Evolutionary conservation across 1,140 invertebrate genomes (phyloP).

Genomic region (Akabosia matsudoensis): DNA sequence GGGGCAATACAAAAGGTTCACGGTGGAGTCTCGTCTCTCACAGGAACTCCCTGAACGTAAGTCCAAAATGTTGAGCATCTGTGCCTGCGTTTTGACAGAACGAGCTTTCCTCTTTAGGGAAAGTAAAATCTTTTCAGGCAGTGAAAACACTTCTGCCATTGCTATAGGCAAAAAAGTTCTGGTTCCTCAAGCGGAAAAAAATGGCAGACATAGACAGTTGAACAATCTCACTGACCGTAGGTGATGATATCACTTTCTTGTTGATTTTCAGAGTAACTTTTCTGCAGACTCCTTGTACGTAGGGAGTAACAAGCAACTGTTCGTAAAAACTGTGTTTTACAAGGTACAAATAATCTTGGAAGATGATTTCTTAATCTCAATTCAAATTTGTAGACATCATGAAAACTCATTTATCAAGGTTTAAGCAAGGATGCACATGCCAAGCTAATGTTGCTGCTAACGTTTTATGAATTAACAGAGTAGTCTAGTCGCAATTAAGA

Average conservation of each 20-base stretch:
- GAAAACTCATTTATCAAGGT: too few relatives aligned
- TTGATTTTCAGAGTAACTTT: slow-evolving; percentile 61
- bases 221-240: background rate
- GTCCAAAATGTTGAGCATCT: slow-evolving; percentile 11
- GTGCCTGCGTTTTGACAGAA: too few relatives aligned
- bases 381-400: background rate
- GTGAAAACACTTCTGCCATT: too few relatives aligned
- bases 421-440: background rate
- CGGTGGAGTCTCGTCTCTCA: slow-evolving; percentile 26
- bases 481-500: slow-evolving; percentile 84
- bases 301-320: slow-evolving; percentile 74
- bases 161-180: too few relatives aligned
- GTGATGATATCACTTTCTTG: background rate
- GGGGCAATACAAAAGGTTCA: slow-evolving; percentile 32
- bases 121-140: too few relatives aligned
- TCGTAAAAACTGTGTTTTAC: slow-evolving; percentile 80
- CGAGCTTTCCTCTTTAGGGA: too few relatives aligned
- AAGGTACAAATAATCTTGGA: slow-evolving; percentile 61
- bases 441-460: background rate
- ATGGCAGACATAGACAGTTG: too few relatives aligned
- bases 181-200: too few relatives aligned
- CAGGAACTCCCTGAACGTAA: slow-evolving; percentile 42
- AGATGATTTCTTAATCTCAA: background rate
- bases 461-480: slow-evolving; percentile 52
- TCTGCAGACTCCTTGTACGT: slow-evolving; percentile 73